Evolutionary conservation across 2,888 invertebrate genomes (phyloP).

Genomic region (Acanthosepion pharaonis): DNA sequence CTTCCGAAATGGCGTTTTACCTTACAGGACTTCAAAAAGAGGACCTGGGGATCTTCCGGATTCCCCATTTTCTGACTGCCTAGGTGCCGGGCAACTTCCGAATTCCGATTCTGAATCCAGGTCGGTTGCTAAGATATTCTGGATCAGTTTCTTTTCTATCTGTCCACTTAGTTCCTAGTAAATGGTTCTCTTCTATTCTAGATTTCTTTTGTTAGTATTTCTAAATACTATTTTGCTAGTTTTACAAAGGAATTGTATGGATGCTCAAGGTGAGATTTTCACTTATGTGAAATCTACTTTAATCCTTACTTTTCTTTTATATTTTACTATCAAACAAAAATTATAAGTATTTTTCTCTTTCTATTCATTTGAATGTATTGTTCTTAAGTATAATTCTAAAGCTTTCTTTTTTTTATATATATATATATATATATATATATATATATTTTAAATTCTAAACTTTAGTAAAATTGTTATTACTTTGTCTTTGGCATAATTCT

Average conservation of each 20-base stretch:
- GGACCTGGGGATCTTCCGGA: constrained; percentile 21
- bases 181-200: background rate
- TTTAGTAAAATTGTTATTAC: background rate
- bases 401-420: background rate
- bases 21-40: constrained; percentile 33
- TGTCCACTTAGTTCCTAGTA: background rate
- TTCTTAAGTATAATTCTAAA: background rate
- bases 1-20: constrained; percentile 22
- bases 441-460: background rate
- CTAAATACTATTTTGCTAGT: background rate
- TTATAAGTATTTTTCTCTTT: background rate
- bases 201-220: background rate
- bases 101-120: constrained; percentile 33
- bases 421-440: too few relatives aligned
- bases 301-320: background rate
- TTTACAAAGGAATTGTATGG: background rate
- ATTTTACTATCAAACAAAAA: background rate
- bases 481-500: background rate
- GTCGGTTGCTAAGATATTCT: constrained; percentile 33
- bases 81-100: constrained; percentile 33
- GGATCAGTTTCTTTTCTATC: background rate
- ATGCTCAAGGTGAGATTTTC: background rate
- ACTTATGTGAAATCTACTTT: background rate
- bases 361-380: background rate
- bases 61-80: background rate